Conservation (phyloP, 2,888 invertebrate genomes). For the Amphiduros pacificus region DNA sequence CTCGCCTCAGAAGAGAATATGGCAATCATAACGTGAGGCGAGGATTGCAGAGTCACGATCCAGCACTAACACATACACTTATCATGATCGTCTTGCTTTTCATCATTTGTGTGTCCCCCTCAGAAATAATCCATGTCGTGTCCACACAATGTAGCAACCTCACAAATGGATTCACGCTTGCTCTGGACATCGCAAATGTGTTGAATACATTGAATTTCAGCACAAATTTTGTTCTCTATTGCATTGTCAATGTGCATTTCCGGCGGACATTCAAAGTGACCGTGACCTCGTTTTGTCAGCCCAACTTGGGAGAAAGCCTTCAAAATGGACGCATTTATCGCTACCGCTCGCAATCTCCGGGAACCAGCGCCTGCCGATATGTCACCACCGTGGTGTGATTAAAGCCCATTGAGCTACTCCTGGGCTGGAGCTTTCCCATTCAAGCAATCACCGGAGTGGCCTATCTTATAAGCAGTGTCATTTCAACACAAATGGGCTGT, state of each 20-base stretch:
- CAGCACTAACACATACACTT: constrained; percentile 50
- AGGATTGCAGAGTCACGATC: constrained; percentile 8
- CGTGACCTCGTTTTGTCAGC: no score
- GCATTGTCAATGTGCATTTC: constrained; percentile 31
- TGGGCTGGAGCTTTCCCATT: no score
- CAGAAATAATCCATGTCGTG: constrained; percentile 50
- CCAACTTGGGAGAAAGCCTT: no score
- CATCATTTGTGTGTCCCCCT: constrained; percentile 52
- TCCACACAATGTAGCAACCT: constrained; percentile 16
- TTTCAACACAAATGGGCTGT: no score
- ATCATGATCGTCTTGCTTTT: constrained; percentile 52
- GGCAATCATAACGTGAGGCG: constrained; percentile 22
- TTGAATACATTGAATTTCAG: constrained; percentile 33
- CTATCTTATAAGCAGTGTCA: no score
- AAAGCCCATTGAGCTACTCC: no score
- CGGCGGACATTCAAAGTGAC: no score
- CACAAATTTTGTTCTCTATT: constrained; percentile 37
- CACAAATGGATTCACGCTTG: constrained; percentile 16
- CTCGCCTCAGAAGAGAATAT: constrained; percentile 19
- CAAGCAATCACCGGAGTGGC: no score
- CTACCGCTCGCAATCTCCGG: no score
- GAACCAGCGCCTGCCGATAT: no score
- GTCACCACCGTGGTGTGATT: no score
- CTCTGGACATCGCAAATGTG: constrained; percentile 23
- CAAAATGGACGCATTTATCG: no score